These are phyloP conservation scores for Elysia chlorotica DNA, from an alignment of 1,140 invertebrate species.

Conservation along the genomic window DNA sequence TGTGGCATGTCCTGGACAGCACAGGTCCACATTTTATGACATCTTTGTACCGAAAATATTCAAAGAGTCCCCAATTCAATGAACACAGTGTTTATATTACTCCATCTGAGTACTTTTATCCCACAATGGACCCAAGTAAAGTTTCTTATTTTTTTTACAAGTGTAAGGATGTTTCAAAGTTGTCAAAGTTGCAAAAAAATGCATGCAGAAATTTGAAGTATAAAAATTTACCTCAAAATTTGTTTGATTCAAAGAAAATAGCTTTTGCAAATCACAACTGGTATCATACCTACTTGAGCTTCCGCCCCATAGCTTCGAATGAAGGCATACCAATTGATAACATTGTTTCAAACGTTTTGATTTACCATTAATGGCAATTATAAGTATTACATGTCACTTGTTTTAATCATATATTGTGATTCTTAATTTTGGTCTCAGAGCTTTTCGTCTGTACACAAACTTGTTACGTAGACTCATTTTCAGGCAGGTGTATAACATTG, in stretches of 20 bases:
- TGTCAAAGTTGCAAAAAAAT: slow-evolving; percentile 37
- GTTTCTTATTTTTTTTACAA: slow-evolving; percentile 38
- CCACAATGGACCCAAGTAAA: slow-evolving; percentile 51
- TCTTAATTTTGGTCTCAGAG: no score
- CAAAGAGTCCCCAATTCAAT: slow-evolving; percentile 2
- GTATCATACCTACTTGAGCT: slow-evolving; percentile 54
- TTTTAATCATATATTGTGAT: no score
- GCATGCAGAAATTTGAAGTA: slow-evolving; percentile 49
- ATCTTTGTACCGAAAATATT: slow-evolving; percentile 39
- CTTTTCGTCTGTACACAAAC: no score
- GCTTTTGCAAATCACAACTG: slow-evolving; percentile 57
- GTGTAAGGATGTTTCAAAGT: slow-evolving; percentile 37
- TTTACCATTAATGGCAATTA: slow-evolving; percentile 29
- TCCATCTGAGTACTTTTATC: slow-evolving; percentile 54
- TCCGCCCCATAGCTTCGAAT: slow-evolving; percentile 34
- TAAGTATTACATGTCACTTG: no score
- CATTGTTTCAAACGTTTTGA: slow-evolving; percentile 39
- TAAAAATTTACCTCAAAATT: slow-evolving; percentile 28
- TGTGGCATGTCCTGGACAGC: slow-evolving; percentile 55
- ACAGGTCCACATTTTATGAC: slow-evolving; percentile 58
- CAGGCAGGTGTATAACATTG: no score
- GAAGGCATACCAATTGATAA: slow-evolving; percentile 38
- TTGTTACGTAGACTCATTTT: no score
- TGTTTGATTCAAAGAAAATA: slow-evolving; percentile 28
- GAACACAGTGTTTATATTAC: slow-evolving; percentile 36